A percentile compares a stretch with the other conserved stretches of the same genome.
phyloP scores from a whole-genome alignment of 2,113 vertebrate genomes.

The Cervus canadensis region DNA sequence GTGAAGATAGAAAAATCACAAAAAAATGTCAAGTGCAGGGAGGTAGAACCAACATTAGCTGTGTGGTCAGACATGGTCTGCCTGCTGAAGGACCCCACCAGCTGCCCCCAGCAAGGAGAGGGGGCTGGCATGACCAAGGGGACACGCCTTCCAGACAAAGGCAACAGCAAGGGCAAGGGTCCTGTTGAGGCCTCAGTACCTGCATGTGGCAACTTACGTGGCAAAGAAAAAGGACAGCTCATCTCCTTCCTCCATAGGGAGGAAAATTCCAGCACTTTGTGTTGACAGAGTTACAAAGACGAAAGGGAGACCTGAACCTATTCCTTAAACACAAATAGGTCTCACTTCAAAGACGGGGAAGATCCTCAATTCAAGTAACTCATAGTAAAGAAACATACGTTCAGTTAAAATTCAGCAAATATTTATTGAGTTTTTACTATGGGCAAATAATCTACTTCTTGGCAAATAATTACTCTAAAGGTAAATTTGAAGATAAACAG shows the following conservation, averaged over 20 bases:
- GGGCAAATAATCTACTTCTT: not conserved
- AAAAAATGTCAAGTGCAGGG: not conserved
- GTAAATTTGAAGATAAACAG: not conserved
- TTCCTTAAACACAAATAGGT: not conserved
- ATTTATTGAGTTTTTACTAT: not conserved
- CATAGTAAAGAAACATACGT: not conserved
- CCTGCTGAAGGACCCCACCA: not conserved
- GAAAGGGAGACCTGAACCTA: not conserved
- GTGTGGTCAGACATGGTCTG: not conserved
- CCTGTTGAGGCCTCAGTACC: not conserved
- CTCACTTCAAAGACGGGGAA: not conserved
- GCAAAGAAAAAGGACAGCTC: not conserved
- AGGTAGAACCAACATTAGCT: not conserved
- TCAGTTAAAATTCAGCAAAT: constrained; percentile 3
- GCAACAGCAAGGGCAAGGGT: not conserved
- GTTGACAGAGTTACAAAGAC: not conserved
- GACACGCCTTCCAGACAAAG: not conserved
- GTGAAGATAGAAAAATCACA: not conserved
- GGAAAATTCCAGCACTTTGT: constrained; percentile 24
- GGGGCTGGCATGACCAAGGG: not conserved
- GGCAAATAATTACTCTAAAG: not conserved
- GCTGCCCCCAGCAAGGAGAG: not conserved
- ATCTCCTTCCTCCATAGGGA: not conserved
- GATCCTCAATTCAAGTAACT: not conserved
- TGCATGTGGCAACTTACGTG: not conserved